These are phyloP conservation scores for Monarcha castaneiventris DNA, from an alignment of 2,113 vertebrate species.

Conservation along the genomic window DNA sequence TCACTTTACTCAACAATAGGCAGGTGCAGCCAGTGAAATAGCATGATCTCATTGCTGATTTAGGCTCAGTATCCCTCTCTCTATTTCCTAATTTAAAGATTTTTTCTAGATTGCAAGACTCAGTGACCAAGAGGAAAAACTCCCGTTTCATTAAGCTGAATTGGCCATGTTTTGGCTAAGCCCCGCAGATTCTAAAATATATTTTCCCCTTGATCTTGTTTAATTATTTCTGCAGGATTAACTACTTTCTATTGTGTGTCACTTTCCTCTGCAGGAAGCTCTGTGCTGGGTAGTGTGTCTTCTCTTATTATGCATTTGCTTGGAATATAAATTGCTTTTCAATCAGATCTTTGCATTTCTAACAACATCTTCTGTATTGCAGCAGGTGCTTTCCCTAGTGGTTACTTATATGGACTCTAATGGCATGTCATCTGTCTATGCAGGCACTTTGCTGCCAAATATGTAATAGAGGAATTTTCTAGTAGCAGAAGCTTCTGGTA, in stretches of 20 bases:
- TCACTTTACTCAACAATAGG: neutral
- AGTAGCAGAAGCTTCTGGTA: constrained; percentile 45
- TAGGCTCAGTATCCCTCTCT: neutral
- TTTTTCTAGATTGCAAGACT: neutral
- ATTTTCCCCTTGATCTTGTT: constrained; percentile 4
- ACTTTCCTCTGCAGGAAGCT: constrained; percentile 45
- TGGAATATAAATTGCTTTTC: constrained; percentile 66
- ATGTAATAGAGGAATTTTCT: constrained; percentile 58
- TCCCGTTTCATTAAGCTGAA: neutral
- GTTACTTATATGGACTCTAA: constrained; percentile 60
- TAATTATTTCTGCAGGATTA: constrained; percentile 55
- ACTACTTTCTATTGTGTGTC: constrained; percentile 26
- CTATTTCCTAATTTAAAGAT: neutral
- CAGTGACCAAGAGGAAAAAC: neutral
- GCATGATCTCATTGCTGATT: neutral
- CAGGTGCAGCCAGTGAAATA: neutral
- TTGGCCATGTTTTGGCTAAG: neutral
- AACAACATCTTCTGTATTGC: constrained; percentile 58
- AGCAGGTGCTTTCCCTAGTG: constrained; percentile 67
- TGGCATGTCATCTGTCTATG: constrained; percentile 61
- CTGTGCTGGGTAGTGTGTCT: neutral
- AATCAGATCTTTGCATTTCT: constrained; percentile 63
- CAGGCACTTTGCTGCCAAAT: constrained; percentile 54
- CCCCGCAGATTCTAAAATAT: neutral
- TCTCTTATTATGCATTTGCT: constrained; percentile 50